Evolutionary conservation across 2,797 vertebrate genomes (phyloP).

Genomic region (Enteromius thamalakanensis): DNA sequence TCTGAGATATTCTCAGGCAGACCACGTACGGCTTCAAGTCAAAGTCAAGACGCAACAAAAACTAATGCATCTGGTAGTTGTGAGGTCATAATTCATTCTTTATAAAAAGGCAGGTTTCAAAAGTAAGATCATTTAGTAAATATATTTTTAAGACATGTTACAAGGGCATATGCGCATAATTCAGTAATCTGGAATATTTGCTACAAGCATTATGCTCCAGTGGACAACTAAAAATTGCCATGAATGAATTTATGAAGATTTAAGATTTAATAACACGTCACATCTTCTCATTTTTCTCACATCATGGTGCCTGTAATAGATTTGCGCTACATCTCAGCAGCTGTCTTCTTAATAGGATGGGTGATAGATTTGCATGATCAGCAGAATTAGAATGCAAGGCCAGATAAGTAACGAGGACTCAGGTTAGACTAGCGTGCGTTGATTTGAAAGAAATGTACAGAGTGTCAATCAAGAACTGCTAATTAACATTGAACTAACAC

Average conservation of each 20-base stretch:
- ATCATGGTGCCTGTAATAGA: slow-evolving; percentile 1
- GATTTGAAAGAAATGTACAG: not conserved
- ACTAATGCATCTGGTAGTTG: slow-evolving; percentile 3
- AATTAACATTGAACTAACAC: not conserved
- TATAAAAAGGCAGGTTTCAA: not conserved
- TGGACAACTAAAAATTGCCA: not conserved
- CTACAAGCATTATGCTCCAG: not conserved
- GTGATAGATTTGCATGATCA: not conserved
- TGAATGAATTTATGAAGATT: not conserved
- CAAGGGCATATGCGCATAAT: not conserved
- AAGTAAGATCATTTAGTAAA: not conserved
- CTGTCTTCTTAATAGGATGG: not conserved
- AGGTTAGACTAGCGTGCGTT: not conserved
- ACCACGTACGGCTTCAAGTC: slow-evolving; percentile 14
- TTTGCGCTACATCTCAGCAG: slow-evolving; percentile 9
- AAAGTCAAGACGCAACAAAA: slow-evolving; percentile 21
- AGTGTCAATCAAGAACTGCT: not conserved
- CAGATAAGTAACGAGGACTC: slow-evolving; percentile 1
- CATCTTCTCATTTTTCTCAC: not conserved
- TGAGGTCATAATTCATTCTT: not conserved
- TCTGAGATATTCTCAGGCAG: slow-evolving; percentile 17
- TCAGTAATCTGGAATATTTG: slow-evolving; percentile 19
- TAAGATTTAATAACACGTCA: not conserved
- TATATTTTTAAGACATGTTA: not conserved
- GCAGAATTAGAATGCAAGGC: slow-evolving; percentile 1